Evolutionary conservation across 1,140 invertebrate genomes (phyloP), one percentile per base, ranked within the genome.

Genomic region (Bursaphelenchus mucronatus): DNA sequence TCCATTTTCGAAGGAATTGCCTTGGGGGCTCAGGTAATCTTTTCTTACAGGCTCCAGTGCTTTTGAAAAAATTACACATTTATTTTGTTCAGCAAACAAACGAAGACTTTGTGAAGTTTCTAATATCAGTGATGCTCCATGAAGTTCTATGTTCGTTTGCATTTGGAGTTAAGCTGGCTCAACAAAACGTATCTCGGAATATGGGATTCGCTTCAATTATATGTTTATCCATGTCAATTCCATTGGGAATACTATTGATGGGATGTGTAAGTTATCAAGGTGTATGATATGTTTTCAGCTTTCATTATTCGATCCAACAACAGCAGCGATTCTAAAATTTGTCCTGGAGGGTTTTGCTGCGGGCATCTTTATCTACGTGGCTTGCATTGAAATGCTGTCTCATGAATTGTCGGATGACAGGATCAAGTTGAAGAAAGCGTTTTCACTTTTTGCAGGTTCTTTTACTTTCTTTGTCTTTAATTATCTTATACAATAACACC

Each of bases 1-100:
- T 83, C 82, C 5, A 55, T 84, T 11, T 84, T 84, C 64, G 83
- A 84, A 79, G 83, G 83, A 44, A 66, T 85, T 19, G 82, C 83
- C 11, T 66, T 84, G 13, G 83, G 83, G 13, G 73, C 84, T 13
- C 81, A 83, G 50, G 55, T 57, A 64, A 21, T 45, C 53, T 67
- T 65, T 15, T 19, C 5, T 56, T 56, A 56, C 46, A 21, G 46
- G 5, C 1, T 1, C 1, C 1, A 21, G 46, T 56, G 54, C 13
- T 47, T 49, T 17, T 19, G 17, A 17, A 56, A 66, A 30, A 21
- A 15, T n/a, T 19, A 66, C 8, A n/a, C 41, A 39, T 51, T 46
- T 51, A 44, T 52, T 53, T 64, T 30, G 30, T 30, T 49, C 61
- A 75, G 52, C 62, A 53, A 9, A 63, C 63, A n/a, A 53, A 53